These are phyloP conservation scores for Hippocampus guttulatus DNA, from an alignment of 2,113 vertebrate species.

Conservation along the genomic window DNA sequence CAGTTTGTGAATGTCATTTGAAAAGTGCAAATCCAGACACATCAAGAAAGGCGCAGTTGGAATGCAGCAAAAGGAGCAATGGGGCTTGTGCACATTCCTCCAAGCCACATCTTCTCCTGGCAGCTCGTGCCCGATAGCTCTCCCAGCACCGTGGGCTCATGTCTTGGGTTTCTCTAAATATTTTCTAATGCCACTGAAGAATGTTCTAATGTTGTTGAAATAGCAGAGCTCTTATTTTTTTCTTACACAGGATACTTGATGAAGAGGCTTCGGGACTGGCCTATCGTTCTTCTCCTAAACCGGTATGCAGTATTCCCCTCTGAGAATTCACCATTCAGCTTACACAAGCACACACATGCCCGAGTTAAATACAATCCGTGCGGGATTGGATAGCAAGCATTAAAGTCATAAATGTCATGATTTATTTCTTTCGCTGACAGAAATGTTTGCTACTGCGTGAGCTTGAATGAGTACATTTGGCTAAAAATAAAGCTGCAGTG, in stretches of 20 bases:
- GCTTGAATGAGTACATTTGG: conserved; percentile 51
- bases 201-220: conserved; percentile 61
- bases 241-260: conserved; percentile 42
- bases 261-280: conserved; percentile 13
- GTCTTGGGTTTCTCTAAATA: conserved; percentile 65
- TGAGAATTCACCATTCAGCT: conserved; percentile 11
- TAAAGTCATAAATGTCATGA: conserved; percentile 12
- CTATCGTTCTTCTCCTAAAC: conserved; percentile 7
- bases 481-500: conserved; percentile 49
- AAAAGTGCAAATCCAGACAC: neutral
- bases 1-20: neutral
- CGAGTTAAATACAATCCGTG: neutral
- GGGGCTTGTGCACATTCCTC: conserved; percentile 49
- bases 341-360: conserved; percentile 2
- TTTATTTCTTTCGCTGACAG: conserved; percentile 33
- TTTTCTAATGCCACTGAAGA: conserved; percentile 73
- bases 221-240: conserved; percentile 37
- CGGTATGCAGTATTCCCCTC: conserved; percentile 1
- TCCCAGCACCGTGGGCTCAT: conserved; percentile 45
- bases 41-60: neutral
- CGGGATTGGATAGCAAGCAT: conserved; percentile 6
- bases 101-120: conserved; percentile 59
- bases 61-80: neutral
- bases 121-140: conserved; percentile 48
- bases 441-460: conserved; percentile 40